Evolutionary conservation across 64 coral and sea anemone species (phyloP), one percentile per base, ranked within the genome.

Genomic region (Trachythela sp.): DNA sequence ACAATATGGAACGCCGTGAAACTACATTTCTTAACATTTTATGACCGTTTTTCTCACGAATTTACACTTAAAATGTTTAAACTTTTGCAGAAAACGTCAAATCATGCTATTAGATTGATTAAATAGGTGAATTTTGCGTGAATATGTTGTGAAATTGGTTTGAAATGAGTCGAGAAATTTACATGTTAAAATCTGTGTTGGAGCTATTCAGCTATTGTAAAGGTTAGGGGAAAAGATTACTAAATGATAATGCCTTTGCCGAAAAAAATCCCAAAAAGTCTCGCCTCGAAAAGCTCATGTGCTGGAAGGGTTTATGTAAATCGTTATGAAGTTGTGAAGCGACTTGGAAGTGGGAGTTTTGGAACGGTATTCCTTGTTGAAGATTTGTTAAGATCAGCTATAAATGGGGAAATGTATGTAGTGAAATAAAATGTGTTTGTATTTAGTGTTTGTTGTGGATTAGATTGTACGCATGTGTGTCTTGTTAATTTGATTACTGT

Each of bases 281-380:
- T 87, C 36, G 70, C 84, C 13, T 91, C 91, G n/a, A 92, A 91
- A 85, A 87, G 85, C 15, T 70, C 39, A 59, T 91, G 94, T 67
- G 90, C 35, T 35, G 95, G 88, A 39, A 48, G 95, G 2, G 93
- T 97, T 37, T 97, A 92, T 87, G 92, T 88, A 48, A 97, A 97
- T 48, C 59, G 95, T 32, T 97, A 97, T 83, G 84, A 88, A 9
- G 83, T 97, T 18, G 88, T 92, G 18, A 90, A 91, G 59, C 58
- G 91, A 18, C 90, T 97, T 32, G 95, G 95, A 20, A 94, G 88
- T 32, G 95, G 95, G 0, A 97, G 90, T 85, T 97, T 97, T 75
- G 95, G 95, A 0, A 97, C 95, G 0, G 95, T 97, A 24, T 97
- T 91, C 45, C 85, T 97, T 30, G 95, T 97, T 38, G 91, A 97